Evolutionary conservation across 2,888 invertebrate species (phyloP).

Genomic region (Temnothorax ravouxi): DNA sequence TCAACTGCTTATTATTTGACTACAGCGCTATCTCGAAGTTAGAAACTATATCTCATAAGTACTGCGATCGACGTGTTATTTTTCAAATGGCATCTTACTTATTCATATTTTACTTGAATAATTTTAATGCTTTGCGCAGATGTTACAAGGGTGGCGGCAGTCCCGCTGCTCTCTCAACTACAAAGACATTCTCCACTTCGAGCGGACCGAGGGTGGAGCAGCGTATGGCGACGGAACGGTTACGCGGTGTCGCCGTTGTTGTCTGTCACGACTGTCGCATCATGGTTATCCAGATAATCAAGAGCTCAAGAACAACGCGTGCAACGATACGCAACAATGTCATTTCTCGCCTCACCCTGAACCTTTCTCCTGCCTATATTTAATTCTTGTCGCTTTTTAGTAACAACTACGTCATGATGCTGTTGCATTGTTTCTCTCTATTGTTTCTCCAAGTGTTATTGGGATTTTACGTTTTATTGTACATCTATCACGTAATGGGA

Average conservation of each 20-base stretch:
- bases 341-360: slow-evolving; percentile 93
- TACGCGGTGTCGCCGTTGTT: slow-evolving; percentile 93
- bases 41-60: no score
- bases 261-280: slow-evolving; percentile 98
- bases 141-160: slow-evolving; percentile 87
- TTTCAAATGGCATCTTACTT: not conserved
- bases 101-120: slow-evolving; percentile 7
- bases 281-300: slow-evolving; percentile 97
- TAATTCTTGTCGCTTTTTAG: slow-evolving; percentile 75
- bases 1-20: no score
- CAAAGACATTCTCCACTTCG: slow-evolving; percentile 86
- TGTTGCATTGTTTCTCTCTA: not conserved
- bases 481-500: slow-evolving; percentile 1
- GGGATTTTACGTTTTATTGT: not conserved
- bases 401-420: not conserved
- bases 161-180: slow-evolving; percentile 88
- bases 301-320: slow-evolving; percentile 94
- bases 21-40: no score
- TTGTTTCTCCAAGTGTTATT: not conserved
- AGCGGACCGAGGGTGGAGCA: slow-evolving; percentile 83
- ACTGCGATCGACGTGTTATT: no score
- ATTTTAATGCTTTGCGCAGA: slow-evolving; percentile 41
- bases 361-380: slow-evolving; percentile 94
- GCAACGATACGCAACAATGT: slow-evolving; percentile 94
- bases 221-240: slow-evolving; percentile 87